These are phyloP conservation scores for Polyodon spathula DNA, from an alignment of 2,113 vertebrate genomes.

Conservation along the genomic window DNA sequence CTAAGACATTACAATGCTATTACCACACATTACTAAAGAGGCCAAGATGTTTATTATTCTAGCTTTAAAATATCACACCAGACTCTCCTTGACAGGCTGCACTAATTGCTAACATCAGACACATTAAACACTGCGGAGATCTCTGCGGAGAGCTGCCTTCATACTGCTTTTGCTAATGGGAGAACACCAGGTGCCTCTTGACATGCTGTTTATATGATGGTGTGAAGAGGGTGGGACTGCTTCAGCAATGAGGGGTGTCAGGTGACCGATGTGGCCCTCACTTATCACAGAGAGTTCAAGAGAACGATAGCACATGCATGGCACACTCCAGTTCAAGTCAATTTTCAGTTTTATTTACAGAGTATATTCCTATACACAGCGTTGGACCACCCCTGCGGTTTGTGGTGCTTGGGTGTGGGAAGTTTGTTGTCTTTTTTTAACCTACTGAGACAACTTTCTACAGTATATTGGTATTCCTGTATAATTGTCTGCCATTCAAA, in stretches of 20 bases:
- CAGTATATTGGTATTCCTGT: too few species aligned
- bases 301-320: too few species aligned
- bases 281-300: too few species aligned
- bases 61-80: slow-evolving; percentile 15
- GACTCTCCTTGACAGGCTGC: slow-evolving; percentile 7
- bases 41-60: slow-evolving; percentile 23
- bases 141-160: slow-evolving; percentile 27
- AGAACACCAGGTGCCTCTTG: slow-evolving; percentile 14
- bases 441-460: too few species aligned
- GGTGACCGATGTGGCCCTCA: slow-evolving; percentile 6
- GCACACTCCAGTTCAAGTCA: too few species aligned
- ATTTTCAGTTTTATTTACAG: too few species aligned
- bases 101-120: slow-evolving; percentile 24
- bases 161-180: slow-evolving; percentile 31
- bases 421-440: too few species aligned
- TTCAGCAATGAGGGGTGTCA: slow-evolving; percentile 7
- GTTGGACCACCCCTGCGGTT: too few species aligned
- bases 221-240: slow-evolving; percentile 3
- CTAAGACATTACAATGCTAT: slow-evolving; percentile 6
- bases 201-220: slow-evolving; percentile 26
- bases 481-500: too few species aligned
- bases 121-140: slow-evolving; percentile 26
- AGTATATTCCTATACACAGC: too few species aligned
- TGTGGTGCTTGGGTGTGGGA: too few species aligned
- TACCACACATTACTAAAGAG: slow-evolving; percentile 17